Base-by-base conservation (phyloP, 2,888 invertebrate species). In the Acleris laterana region DNA sequence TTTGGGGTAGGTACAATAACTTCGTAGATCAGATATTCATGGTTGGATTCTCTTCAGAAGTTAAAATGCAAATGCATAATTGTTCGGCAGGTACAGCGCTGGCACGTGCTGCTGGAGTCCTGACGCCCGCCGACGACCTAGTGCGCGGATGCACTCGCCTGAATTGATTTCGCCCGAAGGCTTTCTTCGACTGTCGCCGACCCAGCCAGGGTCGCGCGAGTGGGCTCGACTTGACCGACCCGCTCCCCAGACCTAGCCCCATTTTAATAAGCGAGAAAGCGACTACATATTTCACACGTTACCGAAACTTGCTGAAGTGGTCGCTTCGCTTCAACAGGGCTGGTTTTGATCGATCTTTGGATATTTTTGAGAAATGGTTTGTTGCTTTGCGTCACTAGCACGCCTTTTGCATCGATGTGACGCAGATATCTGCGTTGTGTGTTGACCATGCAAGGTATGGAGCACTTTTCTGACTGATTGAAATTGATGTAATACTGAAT, bases 21-120 rank as follows among this genome's bases (percentile, higher is more conserved):
- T 20, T 5, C 28, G 28, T 28, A 28, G 28, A 2, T 28, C 28
- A 28, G 7, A 9, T 28, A 9, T 28, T 28, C 28, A 32, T 32
- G 32, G 9, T 32, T 25, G 5, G 28, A 9, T 28, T 32, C 7
- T 9, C 9, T 9, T 9, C 9, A 32, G 9, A 9, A 32, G 32
- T 9, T 28, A 28, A 28, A 28, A 28, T 9, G 28, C 28, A 28
- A 28, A 28, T 9, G 32, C 28, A 28, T 6, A 11, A 11, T 11
- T 11, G 3, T 32, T 38, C 4, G 13, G 38, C 96, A 98, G 91
- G 95, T 98, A 68, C 97, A 97, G 82, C 96, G 98, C 62, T 99
- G 98, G 99, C 98, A 99, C 87, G 96, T 98, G 44, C 90, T 99
- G 69, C 94, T 98, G 75, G 96, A 96, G 83, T 96, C 96, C 87